phyloP scores from a whole-genome alignment of 2,797 vertebrate species.

The Ctenopoma multispine region DNA sequence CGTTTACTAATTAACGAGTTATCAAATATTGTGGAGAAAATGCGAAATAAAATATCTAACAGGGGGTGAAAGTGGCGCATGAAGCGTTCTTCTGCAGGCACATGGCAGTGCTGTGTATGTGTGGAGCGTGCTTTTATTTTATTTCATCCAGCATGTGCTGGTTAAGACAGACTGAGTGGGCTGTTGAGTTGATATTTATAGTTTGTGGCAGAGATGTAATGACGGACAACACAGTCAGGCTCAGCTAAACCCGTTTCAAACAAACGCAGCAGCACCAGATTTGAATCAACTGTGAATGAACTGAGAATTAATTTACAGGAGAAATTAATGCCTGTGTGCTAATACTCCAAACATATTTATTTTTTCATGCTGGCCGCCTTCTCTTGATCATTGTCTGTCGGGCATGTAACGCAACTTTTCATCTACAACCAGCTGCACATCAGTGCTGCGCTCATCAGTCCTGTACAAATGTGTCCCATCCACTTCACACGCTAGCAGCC shows the following conservation, averaged over 20 bases:
- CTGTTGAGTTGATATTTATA: conserved; percentile 43
- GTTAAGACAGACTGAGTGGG: conserved; percentile 13
- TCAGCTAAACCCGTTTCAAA: conserved; percentile 17
- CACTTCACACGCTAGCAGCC: conserved; percentile 34
- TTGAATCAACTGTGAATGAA: neutral
- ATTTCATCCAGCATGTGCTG: conserved; percentile 24
- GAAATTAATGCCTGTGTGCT: conserved; percentile 13
- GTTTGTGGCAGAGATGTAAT: conserved; percentile 42
- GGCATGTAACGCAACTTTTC: conserved; percentile 25
- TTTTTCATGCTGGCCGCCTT: conserved; percentile 11
- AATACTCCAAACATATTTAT: conserved; percentile 18
- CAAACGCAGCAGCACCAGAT: conserved; percentile 2
- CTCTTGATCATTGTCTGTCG: conserved; percentile 40
- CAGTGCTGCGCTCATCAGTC: conserved; percentile 45
- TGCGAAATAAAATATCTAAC: conserved; percentile 42
- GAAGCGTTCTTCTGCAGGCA: conserved; percentile 9
- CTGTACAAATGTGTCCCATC: conserved; percentile 35
- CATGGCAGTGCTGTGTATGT: conserved; percentile 2
- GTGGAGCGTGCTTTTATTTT: neutral
- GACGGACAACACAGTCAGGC: conserved; percentile 44
- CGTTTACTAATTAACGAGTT: conserved; percentile 93
- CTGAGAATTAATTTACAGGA: neutral
- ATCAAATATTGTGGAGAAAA: conserved; percentile 59
- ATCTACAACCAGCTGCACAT: conserved; percentile 53
- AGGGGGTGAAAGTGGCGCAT: conserved; percentile 8